These are phyloP conservation scores for Amazona vittata DNA, from an alignment of 2,113 vertebrate species.

Conservation along the genomic window DNA sequence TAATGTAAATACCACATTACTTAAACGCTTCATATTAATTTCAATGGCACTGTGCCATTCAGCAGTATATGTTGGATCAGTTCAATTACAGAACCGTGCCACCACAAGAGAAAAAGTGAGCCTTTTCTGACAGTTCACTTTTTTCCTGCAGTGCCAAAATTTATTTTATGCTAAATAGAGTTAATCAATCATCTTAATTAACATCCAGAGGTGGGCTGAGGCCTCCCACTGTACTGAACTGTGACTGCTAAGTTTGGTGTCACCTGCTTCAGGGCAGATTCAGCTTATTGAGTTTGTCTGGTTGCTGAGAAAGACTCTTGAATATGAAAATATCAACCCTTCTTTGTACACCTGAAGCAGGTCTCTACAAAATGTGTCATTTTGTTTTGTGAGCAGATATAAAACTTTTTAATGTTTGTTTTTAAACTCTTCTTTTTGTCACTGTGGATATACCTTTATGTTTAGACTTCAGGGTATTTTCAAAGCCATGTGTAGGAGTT, in stretches of 20 bases:
- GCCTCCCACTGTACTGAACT: constrained; percentile 1
- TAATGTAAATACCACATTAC: constrained; percentile 8
- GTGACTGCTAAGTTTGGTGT: background rate
- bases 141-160: background rate
- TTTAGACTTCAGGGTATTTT: constrained; percentile 41
- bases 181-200: constrained; percentile 52
- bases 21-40: constrained; percentile 2
- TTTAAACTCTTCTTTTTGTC: constrained; percentile 9
- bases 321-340: background rate
- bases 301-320: background rate
- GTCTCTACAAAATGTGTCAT: background rate
- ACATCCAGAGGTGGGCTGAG: constrained; percentile 6
- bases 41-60: background rate
- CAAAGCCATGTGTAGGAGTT: constrained; percentile 11
- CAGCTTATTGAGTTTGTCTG: background rate
- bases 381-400: background rate
- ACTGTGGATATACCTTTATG: background rate
- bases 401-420: constrained; percentile 15
- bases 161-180: constrained; percentile 25
- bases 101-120: background rate
- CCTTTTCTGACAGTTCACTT: background rate
- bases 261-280: background rate
- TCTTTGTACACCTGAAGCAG: background rate
- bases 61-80: background rate
- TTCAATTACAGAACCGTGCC: background rate